Conservation (phyloP, 2,797 vertebrate genomes). For the Brotula barbata region DNA sequence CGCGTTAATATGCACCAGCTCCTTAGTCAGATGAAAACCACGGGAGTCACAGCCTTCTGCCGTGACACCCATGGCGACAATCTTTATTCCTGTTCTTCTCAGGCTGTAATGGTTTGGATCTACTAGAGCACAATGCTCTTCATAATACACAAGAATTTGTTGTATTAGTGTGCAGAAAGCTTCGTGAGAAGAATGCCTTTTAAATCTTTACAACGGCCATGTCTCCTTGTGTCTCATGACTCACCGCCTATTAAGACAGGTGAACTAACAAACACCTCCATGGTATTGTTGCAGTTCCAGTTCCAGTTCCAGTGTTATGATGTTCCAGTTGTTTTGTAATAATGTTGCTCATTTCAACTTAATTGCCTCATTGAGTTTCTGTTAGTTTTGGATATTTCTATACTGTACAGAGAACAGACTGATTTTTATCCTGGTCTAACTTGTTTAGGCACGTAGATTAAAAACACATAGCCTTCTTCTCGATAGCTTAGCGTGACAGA, state of each 20-base stretch:
- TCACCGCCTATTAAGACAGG: neutral
- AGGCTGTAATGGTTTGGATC: no score
- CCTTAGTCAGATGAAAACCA: no score
- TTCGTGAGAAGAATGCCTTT: neutral
- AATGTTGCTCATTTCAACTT: no score
- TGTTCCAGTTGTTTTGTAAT: neutral
- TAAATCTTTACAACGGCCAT: neutral
- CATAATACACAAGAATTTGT: neutral
- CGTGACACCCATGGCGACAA: no score
- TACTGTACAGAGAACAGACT: neutral
- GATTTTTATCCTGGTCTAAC: slow-evolving; percentile 7
- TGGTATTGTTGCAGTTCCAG: neutral
- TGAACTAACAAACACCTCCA: neutral
- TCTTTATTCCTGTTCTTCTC: no score
- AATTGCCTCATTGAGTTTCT: no score
- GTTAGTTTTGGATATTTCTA: no score
- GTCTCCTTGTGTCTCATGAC: slow-evolving; percentile 1
- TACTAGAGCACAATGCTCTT: no score
- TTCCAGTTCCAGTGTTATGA: neutral
- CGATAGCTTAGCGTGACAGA: slow-evolving; percentile 30
- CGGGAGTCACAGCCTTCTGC: no score
- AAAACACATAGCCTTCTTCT: slow-evolving; percentile 9
- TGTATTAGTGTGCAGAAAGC: neutral
- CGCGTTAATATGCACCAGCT: no score
- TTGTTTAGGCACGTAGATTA: neutral